phyloP scores from a whole-genome alignment of 2,888 invertebrate species.

The Saturnia pavonia region DNA sequence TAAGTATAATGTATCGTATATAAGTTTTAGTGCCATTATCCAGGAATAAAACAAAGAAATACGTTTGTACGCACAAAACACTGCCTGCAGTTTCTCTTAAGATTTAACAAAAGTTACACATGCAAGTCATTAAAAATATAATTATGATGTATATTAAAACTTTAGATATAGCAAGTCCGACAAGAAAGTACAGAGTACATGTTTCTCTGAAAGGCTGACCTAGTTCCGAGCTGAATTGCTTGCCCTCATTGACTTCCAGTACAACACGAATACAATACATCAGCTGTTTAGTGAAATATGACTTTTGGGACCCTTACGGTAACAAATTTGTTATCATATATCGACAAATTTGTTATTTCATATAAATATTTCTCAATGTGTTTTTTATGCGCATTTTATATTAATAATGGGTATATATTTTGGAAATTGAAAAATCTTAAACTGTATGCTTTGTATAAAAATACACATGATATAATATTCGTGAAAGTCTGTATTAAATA shows the following conservation, averaged over 20 bases:
- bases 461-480: neutral
- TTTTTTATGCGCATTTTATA: neutral
- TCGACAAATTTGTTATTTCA: neutral
- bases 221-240: constrained; percentile 34
- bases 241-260: constrained; percentile 33
- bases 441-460: neutral
- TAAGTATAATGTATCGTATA: too few species aligned
- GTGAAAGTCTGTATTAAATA: neutral
- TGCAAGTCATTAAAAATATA: neutral
- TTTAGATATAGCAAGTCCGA: neutral
- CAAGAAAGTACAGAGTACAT: neutral
- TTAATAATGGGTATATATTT: neutral
- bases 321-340: neutral
- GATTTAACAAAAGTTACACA: neutral
- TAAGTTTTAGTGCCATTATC: too few species aligned
- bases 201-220: constrained; percentile 28
- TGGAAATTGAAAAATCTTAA: neutral
- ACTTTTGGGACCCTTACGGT: neutral
- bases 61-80: neutral
- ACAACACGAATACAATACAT: constrained; percentile 26
- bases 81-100: neutral
- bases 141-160: neutral
- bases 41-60: too few species aligned
- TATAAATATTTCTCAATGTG: neutral
- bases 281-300: constrained; percentile 12